These are phyloP conservation scores for Heliconius charithonia DNA, from an alignment of 2,888 invertebrate genomes.

Conservation along the genomic window DNA sequence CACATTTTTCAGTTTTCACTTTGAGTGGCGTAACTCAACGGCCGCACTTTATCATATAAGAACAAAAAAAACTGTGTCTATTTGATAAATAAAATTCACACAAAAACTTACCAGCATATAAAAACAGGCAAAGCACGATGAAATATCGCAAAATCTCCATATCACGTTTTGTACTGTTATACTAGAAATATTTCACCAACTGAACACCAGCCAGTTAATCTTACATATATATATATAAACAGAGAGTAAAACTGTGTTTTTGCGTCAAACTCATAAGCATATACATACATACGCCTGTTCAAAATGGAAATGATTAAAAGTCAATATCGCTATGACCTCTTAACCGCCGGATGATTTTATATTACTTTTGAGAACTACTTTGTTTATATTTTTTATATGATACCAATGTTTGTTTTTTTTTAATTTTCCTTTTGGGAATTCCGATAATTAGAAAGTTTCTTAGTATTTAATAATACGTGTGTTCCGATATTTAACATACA, in stretches of 20 bases:
- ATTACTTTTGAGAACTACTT: not conserved
- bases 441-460: too few relatives aligned
- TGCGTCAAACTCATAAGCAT: not conserved
- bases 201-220: not conserved
- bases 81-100: not conserved
- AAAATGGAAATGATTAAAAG: not conserved
- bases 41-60: not conserved
- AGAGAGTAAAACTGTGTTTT: not conserved
- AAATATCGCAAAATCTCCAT: constrained; percentile 4
- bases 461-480: too few relatives aligned
- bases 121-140: not conserved
- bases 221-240: constrained; percentile 7
- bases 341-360: not conserved
- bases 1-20: too few relatives aligned
- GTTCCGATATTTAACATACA: too few relatives aligned
- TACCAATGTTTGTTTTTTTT: not conserved
- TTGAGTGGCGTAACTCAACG: not conserved
- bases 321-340: not conserved
- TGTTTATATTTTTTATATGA: not conserved
- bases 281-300: not conserved
- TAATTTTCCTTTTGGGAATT: not conserved
- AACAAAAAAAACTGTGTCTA: not conserved
- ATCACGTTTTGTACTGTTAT: not conserved
- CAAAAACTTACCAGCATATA: not conserved
- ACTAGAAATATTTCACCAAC: not conserved